A percentile compares a stretch with the other conserved stretches of the same genome.
phyloP scores from a whole-genome alignment of 2,113 vertebrate species.

The Guaruba guarouba region DNA sequence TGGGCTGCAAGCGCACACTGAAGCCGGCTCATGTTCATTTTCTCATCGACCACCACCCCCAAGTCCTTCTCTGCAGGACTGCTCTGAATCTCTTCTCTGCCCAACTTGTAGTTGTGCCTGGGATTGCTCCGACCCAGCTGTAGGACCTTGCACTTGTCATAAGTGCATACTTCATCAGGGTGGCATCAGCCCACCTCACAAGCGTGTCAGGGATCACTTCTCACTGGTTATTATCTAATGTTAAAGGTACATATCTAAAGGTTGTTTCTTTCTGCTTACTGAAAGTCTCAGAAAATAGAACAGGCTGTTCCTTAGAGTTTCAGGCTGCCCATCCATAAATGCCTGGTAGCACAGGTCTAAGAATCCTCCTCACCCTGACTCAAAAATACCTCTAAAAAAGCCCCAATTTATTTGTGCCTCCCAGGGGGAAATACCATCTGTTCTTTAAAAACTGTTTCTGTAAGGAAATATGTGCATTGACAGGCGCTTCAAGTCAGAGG shows the following conservation, averaged over 20 bases:
- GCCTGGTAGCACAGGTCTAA: background rate
- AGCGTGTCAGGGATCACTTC: background rate
- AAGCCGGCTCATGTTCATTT: too few species aligned
- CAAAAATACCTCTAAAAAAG: background rate
- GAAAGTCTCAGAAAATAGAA: background rate
- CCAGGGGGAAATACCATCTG: background rate
- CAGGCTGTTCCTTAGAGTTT: background rate
- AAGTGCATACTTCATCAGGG: too few species aligned
- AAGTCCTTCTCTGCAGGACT: too few species aligned
- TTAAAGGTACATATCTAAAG: background rate
- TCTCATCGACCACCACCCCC: too few species aligned
- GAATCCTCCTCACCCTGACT: background rate
- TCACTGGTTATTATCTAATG: background rate
- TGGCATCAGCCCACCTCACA: too few species aligned
- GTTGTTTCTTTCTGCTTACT: background rate
- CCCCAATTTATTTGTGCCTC: background rate
- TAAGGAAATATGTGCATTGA: background rate
- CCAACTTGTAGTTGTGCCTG: too few species aligned
- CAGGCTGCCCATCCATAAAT: background rate
- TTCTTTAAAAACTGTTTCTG: background rate
- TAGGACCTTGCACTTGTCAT: too few species aligned
- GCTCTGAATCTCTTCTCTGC: too few species aligned
- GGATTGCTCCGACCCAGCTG: too few species aligned
- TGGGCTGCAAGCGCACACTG: too few species aligned
- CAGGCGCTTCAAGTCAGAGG: background rate